A percentile compares a stretch with the other conserved stretches of the same genome.
phyloP scores from a whole-genome alignment of 92 coral and sea anemone genomes.

The Epizoanthus scotinus region DNA sequence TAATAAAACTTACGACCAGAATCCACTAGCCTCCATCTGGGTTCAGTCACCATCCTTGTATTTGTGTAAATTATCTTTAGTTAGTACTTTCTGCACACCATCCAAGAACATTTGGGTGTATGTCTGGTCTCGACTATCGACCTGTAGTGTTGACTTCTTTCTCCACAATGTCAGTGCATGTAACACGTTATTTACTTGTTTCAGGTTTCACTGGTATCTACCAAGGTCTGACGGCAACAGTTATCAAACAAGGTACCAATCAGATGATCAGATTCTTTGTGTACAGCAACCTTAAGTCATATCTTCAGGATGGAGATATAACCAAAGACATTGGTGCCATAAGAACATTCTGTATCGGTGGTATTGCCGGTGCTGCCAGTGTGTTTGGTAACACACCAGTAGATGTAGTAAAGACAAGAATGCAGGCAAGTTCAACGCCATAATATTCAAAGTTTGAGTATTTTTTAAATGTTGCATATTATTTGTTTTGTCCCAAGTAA shows the following conservation, averaged over 20 bases:
- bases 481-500: too few species aligned
- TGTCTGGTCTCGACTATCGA: too few species aligned
- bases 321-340: constrained; percentile 87
- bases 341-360: constrained; percentile 91
- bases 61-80: too few species aligned
- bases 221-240: constrained; percentile 95
- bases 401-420: constrained; percentile 97
- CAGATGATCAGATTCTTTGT: constrained; percentile 98
- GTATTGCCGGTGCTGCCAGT: constrained; percentile 99
- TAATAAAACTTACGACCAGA: too few species aligned
- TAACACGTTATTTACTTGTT: background rate
- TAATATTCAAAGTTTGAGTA: too few species aligned
- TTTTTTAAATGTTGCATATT: too few species aligned
- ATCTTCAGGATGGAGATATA: constrained; percentile 92
- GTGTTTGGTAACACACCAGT: constrained; percentile 99
- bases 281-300: constrained; percentile 81
- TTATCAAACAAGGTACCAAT: constrained; percentile 93
- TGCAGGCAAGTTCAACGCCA: constrained; percentile 81
- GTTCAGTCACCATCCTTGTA: too few species aligned
- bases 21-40: too few species aligned
- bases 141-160: too few species aligned
- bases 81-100: too few species aligned
- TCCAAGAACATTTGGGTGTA: too few species aligned
- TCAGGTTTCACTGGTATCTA: constrained; percentile 87
- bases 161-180: too few species aligned